phyloP scores from a whole-genome alignment of 2,113 vertebrate genomes.

The Cepphus grylle region DNA sequence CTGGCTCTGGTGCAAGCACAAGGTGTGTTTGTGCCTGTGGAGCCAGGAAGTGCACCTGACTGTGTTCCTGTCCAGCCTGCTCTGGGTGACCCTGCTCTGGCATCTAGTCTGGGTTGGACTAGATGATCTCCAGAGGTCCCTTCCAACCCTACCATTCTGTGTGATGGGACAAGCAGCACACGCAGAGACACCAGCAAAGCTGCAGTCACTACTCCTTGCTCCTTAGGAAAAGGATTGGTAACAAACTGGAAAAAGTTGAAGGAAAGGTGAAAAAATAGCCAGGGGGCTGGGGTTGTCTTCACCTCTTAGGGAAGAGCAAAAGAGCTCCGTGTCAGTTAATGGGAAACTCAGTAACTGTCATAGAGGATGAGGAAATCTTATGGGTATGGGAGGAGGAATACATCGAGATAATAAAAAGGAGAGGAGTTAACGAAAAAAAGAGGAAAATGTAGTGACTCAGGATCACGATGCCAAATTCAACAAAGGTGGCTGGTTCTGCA shows the following conservation, averaged over 20 bases:
- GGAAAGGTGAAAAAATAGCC: not conserved
- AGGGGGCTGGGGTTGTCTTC: not conserved
- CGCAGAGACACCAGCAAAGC: not conserved
- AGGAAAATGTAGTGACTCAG: not conserved
- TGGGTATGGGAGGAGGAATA: not conserved
- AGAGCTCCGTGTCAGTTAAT: not conserved
- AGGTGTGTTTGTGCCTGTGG: not conserved
- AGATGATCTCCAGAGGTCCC: too few species aligned
- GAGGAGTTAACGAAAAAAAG: not conserved
- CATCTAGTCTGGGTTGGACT: too few species aligned
- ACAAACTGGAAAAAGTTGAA: not conserved
- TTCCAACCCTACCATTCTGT: too few species aligned
- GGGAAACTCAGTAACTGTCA: not conserved
- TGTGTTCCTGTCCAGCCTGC: too few species aligned
- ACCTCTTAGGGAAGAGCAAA: not conserved
- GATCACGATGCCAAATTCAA: not conserved
- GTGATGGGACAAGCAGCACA: rapidly evolving
- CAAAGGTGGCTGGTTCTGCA: not conserved
- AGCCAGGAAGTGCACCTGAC: too few species aligned
- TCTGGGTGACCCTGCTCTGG: too few species aligned
- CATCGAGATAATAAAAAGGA: not conserved
- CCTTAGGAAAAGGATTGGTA: not conserved
- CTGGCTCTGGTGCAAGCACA: rapidly evolving
- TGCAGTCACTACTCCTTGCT: not conserved
- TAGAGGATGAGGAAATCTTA: not conserved